Conservation (phyloP, 2,888 invertebrate genomes). For the Drosophila vallismaia region DNA sequence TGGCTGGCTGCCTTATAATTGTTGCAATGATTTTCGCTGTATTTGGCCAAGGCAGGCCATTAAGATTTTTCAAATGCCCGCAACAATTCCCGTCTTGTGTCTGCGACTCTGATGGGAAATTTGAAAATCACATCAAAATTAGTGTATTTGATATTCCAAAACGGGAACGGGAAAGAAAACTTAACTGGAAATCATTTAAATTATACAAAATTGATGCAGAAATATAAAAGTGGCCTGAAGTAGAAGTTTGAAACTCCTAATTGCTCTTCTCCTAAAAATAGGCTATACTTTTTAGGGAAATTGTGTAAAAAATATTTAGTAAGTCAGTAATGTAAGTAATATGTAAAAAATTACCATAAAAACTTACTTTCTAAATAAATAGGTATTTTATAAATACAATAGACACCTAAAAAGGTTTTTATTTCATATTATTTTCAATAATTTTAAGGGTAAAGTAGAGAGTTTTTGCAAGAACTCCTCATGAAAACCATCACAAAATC, state of each 20-base stretch:
- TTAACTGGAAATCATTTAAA: not conserved
- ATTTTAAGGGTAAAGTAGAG: too few species aligned
- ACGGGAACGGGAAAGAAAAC: too few species aligned
- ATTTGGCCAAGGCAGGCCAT: constrained; percentile 70
- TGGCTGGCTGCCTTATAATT: constrained; percentile 61
- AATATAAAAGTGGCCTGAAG: not conserved
- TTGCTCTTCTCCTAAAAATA: not conserved
- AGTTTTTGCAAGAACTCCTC: too few species aligned
- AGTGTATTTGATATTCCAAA: not conserved
- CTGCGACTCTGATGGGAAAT: constrained; percentile 22
- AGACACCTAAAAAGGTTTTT: too few species aligned
- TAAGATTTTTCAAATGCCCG: constrained; percentile 66
- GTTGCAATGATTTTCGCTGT: constrained; percentile 66
- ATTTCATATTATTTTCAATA: too few species aligned
- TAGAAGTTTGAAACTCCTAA: not conserved
- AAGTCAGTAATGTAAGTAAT: not conserved
- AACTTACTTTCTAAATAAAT: too few species aligned
- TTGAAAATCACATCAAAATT: constrained; percentile 18
- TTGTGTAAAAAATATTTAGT: not conserved
- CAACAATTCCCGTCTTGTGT: not conserved
- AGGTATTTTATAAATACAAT: too few species aligned
- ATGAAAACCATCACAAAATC: too few species aligned
- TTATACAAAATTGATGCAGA: not conserved
- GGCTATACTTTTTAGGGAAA: not conserved
- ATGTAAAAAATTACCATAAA: not conserved